A percentile compares a stretch with the other conserved stretches of the same genome.
Conservation (phyloP, 2,113 vertebrate species). For the Limanda limanda region DNA sequence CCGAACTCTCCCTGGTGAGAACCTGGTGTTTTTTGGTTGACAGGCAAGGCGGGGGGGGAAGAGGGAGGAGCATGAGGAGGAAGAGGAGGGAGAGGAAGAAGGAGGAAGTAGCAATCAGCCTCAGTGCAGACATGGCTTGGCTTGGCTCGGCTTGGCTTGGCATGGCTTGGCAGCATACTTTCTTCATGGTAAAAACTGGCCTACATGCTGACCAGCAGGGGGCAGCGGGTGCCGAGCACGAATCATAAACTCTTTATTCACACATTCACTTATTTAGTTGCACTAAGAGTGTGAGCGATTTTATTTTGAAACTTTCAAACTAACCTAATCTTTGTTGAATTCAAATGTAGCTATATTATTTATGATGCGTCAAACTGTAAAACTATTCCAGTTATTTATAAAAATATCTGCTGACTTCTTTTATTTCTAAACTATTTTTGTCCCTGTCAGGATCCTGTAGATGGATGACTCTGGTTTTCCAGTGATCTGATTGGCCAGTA, state of each 20-base stretch:
- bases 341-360: too few relatives aligned
- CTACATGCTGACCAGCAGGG: slow-evolving; percentile 61
- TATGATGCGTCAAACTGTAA: too few relatives aligned
- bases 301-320: not conserved
- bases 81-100: not conserved
- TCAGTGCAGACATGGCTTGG: slow-evolving; percentile 55
- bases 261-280: slow-evolving; percentile 40
- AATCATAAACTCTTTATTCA: not conserved
- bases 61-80: slow-evolving; percentile 36
- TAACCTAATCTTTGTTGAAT: not conserved
- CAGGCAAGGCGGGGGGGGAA: slow-evolving; percentile 53
- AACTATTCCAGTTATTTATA: too few relatives aligned
- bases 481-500: too few relatives aligned
- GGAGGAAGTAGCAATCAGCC: slow-evolving; percentile 56
- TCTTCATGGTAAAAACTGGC: slow-evolving; percentile 17
- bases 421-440: too few relatives aligned
- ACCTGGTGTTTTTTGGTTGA: slow-evolving; percentile 48
- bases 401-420: too few relatives aligned
- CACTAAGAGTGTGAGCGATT: slow-evolving; percentile 12
- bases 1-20: slow-evolving; percentile 36
- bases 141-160: slow-evolving; percentile 44
- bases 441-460: too few relatives aligned
- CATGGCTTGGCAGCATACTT: slow-evolving; percentile 59
- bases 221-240: slow-evolving; percentile 14
- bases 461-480: too few relatives aligned